Base-by-base conservation (phyloP, 2,113 vertebrate species). In the Hydrochoerus hydrochaeris region DNA sequence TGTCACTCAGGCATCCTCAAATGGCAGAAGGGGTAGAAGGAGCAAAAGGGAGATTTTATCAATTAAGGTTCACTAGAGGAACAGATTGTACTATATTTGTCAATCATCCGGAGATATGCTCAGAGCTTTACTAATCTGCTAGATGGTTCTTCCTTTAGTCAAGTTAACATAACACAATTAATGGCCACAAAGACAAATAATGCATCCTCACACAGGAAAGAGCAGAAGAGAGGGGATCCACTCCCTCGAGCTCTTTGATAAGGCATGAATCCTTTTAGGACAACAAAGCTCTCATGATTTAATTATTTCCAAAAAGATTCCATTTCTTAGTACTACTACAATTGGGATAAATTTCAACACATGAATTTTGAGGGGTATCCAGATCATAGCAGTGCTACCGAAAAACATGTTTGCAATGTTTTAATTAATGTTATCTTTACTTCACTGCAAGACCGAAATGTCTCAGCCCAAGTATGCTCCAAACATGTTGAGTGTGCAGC, bases 161-260 rank as follows among this genome's bases (percentile, higher is more conserved):
- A 26, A 41, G 41, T 75, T 41, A 44, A 44, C 4, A 5, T 44
- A 44, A 26, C 41, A 46, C 41, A 46, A 46, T 77, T 46, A 77
- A 7, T 46, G 24, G 12, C 30, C 26, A 30, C 11, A 46, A 0
- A 0, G 10, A 44, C 4, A 28, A 44, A 54, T 19, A 4, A n/a
- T 49, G 0, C 44, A 7, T 49, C 24, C 4, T 44, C 16, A 30
- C 14, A 54, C 22, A 20, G 38, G 0, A 46, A 14, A 30, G 20
- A 65, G 35, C 16, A 87, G 13, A 38, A 49, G 26, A 17, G 63
- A 65, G 19, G 13, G n/a, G 60, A 26, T 28, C 5, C 7, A 8
- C 0, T 75, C 12, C 41, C 17, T 69, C n/a, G 17, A 38, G 7
- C 35, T 69, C 35, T 69, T 69, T 69, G 67, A 69, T n/a, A 69